Conservation (phyloP, 2,888 invertebrate genomes). For the Pseudococcus jackbeardsleyi region DNA sequence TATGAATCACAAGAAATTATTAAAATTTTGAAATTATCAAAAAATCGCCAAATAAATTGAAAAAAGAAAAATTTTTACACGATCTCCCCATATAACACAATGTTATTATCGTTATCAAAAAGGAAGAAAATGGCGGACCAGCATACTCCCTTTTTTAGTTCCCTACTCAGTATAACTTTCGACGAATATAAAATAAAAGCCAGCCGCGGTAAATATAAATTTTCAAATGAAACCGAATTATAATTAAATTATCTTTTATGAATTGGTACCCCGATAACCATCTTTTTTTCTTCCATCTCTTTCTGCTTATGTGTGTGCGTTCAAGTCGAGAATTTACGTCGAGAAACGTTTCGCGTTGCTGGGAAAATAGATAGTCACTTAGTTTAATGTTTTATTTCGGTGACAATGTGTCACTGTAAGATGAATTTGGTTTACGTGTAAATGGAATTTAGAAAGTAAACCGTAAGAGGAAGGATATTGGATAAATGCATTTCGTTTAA, state of each 20-base stretch:
- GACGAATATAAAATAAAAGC: neutral
- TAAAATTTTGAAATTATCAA: too few species aligned
- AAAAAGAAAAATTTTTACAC: too few species aligned
- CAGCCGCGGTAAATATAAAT: neutral
- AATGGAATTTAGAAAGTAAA: conserved; percentile 40
- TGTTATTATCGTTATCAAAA: too few species aligned
- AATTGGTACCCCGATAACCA: conserved; percentile 17
- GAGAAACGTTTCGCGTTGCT: neutral
- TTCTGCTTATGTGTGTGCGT: too few species aligned
- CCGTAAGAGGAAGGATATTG: conserved; percentile 23
- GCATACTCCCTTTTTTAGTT: too few species aligned
- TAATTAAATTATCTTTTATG: conserved; percentile 22
- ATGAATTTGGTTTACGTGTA: conserved; percentile 39
- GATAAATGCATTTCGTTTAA: conserved; percentile 42
- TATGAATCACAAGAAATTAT: too few species aligned
- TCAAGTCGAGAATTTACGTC: too few species aligned
- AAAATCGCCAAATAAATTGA: too few species aligned
- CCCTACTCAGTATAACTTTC: neutral
- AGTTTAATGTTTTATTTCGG: conserved; percentile 43
- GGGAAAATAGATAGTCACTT: conserved; percentile 39
- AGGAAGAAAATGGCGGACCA: too few species aligned
- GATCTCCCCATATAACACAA: too few species aligned
- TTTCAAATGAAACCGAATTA: conserved; percentile 17
- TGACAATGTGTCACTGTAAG: conserved; percentile 20
- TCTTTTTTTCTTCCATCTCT: neutral